These are phyloP conservation scores for Drosophila mayri DNA, from an alignment of 1,140 invertebrate genomes.

Conservation along the genomic window DNA sequence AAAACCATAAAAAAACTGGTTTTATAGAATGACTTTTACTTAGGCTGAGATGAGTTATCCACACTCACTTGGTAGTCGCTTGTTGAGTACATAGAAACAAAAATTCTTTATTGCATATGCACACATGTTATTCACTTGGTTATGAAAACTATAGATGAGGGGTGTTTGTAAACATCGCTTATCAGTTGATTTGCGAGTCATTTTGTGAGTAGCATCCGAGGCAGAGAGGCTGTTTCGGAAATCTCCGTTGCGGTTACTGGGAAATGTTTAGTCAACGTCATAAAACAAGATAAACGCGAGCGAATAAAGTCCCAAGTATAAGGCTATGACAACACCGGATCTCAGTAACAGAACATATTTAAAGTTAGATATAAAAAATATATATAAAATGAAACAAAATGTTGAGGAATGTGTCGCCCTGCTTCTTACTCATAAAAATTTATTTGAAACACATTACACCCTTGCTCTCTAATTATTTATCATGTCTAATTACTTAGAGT, in stretches of 20 bases:
- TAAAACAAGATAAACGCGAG: slow-evolving; percentile 26
- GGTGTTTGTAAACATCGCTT: slow-evolving; percentile 24
- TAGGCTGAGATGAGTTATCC: slow-evolving; percentile 5
- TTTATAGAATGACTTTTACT: slow-evolving; percentile 2
- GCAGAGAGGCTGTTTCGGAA: slow-evolving; percentile 1
- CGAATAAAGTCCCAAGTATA: too few relatives aligned
- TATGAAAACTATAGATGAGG: slow-evolving; percentile 9
- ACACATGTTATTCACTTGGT: slow-evolving; percentile 43
- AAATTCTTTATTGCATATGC: slow-evolving; percentile 41
- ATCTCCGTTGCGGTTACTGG: slow-evolving; percentile 6
- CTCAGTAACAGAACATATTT: not conserved
- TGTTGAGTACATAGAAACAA: slow-evolving; percentile 36
- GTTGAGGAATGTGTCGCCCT: not conserved
- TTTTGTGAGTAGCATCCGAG: slow-evolving; percentile 18
- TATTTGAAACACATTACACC: not conserved
- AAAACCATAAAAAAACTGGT: slow-evolving; percentile 12
- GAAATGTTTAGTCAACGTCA: slow-evolving; percentile 33
- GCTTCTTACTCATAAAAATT: not conserved
- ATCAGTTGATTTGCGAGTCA: slow-evolving; percentile 53
- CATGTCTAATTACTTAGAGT: not conserved
- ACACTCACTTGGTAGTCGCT: not conserved
- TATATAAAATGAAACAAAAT: not conserved
- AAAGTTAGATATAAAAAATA: not conserved
- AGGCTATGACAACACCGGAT: too few relatives aligned
- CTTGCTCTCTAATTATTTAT: not conserved